phyloP scores from a whole-genome alignment of 2,797 vertebrate genomes.

The Chiroxiphia lanceolata region DNA sequence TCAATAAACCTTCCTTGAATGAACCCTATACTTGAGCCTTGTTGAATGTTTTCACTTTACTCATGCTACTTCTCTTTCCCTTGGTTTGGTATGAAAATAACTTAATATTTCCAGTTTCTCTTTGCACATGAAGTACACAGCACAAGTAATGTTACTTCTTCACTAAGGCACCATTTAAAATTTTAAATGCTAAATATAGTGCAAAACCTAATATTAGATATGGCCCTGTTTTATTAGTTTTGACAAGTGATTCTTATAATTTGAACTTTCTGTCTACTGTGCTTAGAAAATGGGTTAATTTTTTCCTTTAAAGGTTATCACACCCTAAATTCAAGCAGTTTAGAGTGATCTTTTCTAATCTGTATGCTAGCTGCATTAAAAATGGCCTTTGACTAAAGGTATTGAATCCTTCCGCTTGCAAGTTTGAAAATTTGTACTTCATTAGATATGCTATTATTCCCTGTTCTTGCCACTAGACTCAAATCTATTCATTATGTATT shows the following conservation, averaged over 20 bases:
- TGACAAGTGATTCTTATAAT: neutral
- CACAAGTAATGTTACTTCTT: neutral
- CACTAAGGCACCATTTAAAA: neutral
- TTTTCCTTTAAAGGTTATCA: conserved; percentile 33
- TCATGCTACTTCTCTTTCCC: neutral
- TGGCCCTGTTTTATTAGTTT: neutral
- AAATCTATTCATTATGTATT: neutral
- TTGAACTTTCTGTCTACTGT: conserved; percentile 3
- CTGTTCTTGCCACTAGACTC: neutral
- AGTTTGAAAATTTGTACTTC: neutral
- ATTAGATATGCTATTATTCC: neutral
- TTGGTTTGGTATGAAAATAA: neutral
- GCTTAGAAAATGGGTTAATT: neutral
- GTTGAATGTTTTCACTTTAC: neutral
- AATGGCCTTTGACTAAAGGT: neutral
- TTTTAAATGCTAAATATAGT: neutral
- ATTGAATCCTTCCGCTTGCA: neutral
- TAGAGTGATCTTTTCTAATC: conserved; percentile 1
- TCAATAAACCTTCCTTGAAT: neutral
- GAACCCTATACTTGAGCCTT: neutral
- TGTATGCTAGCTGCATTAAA: neutral
- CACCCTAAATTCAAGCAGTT: neutral
- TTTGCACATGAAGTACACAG: neutral
- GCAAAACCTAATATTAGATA: neutral
- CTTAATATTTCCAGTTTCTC: neutral